Conservation (phyloP, 2,797 vertebrate genomes). For the Helicolenus hilgendorfi region DNA sequence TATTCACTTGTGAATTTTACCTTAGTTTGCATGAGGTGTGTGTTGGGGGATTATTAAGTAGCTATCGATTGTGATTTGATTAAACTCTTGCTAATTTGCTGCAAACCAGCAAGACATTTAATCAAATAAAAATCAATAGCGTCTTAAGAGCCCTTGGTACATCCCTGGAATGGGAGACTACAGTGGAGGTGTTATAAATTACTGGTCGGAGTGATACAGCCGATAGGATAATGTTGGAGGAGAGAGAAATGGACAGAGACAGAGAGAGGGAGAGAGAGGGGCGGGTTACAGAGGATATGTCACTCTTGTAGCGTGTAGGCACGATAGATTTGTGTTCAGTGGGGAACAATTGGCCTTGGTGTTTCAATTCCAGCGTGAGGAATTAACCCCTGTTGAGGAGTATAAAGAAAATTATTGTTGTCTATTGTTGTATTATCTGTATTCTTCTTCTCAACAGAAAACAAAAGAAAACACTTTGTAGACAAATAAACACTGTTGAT, state of each 20-base stretch:
- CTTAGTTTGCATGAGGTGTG: conserved; percentile 68
- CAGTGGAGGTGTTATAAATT: conserved; percentile 89
- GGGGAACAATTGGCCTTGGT: conserved; percentile 77
- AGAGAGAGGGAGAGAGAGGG: conserved; percentile 56
- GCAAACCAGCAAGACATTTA: conserved; percentile 91
- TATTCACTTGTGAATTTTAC: conserved; percentile 77
- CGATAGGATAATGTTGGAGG: conserved; percentile 81
- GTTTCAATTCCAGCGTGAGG: conserved; percentile 71
- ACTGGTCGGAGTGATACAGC: conserved; percentile 79
- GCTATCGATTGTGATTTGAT: conserved; percentile 92
- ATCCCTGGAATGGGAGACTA: conserved; percentile 86
- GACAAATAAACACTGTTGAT: not conserved
- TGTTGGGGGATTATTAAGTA: conserved; percentile 89
- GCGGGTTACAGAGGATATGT: conserved; percentile 75
- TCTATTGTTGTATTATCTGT: not conserved
- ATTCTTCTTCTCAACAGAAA: not conserved
- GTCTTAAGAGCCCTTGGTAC: conserved; percentile 89
- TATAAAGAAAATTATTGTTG: conserved; percentile 19
- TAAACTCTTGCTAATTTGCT: conserved; percentile 93
- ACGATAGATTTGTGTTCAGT: conserved; percentile 81
- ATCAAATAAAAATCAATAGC: conserved; percentile 93
- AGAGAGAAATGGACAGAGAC: conserved; percentile 65
- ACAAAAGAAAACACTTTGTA: not conserved
- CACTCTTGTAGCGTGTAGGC: conserved; percentile 65
- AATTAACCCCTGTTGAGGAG: conserved; percentile 54